Evolutionary conservation across 2,797 vertebrate genomes (phyloP), one percentile per base, ranked within the genome.

Genomic region (Dendrocincla fuliginosa): DNA sequence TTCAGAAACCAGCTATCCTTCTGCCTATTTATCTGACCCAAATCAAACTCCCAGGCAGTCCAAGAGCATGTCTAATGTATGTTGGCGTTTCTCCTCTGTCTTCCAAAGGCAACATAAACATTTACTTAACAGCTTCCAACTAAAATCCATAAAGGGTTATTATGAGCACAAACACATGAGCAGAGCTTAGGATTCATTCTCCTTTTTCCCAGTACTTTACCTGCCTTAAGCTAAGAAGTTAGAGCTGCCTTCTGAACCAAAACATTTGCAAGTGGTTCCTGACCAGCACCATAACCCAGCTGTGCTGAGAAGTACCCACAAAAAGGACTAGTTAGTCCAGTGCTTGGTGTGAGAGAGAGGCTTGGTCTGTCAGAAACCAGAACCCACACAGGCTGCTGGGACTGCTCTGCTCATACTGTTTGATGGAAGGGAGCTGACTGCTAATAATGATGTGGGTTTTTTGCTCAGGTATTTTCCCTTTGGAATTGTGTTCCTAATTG

Each of bases 401-500:
- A 14, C 33, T 71, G 53, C 27, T 6, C 27, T 53, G 69, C 70
- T 64, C 47, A 19, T 5, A 3, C 24, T 5, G 2, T 42, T 52
- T 23, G 46, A 46, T 35, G 42, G 67, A 90, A 63, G 15, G 28
- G n/a, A 91, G 46, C 30, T 30, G 1, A n/a, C 76, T 90, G 55
- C 67, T 93, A 39, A 49, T 50, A 67, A 86, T 17, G 11, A 41
- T 57, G 57, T 46, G 65, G 49, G 88, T 30, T 68, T 59, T 93
- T 87, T 52, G 33, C 44, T 32, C 93, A 99, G 99, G 99, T 99
- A 99, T 96, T 99, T 99, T 89, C 99, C 99, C 28, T 99, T 99
- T 10, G 99, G 99, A 50, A 99, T 99, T 19, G 99, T 99, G 71
- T 99, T 99, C 96, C 98, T 99, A 96, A 99, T 99, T 28, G 99